These are phyloP conservation scores for Macaca nemestrina DNA, from an alignment of 2,113 vertebrate genomes.

Conservation along the genomic window DNA sequence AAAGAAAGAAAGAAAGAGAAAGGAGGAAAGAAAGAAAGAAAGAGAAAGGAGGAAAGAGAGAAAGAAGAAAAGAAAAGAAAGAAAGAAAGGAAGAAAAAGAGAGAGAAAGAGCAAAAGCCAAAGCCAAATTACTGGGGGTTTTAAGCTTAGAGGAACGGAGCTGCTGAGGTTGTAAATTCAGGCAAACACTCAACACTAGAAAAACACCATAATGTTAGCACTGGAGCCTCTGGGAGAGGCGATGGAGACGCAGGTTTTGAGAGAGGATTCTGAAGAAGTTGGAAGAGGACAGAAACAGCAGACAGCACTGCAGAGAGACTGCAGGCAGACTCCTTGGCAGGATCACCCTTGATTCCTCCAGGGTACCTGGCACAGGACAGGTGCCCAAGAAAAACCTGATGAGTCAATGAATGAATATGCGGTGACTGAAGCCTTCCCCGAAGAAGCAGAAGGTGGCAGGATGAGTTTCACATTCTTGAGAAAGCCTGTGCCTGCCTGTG, in stretches of 20 bases:
- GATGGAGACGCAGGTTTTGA: neutral
- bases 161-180: neutral
- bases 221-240: neutral
- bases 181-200: slow-evolving; percentile 25
- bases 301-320: neutral
- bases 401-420: neutral
- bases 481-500: slow-evolving; percentile 28
- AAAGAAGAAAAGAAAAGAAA: no score
- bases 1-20: no score
- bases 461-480: neutral
- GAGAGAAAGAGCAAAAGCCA: no score
- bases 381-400: neutral
- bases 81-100: no score
- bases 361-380: neutral
- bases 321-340: neutral
- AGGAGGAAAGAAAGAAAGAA: no score
- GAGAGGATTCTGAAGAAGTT: neutral
- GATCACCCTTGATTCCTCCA: neutral
- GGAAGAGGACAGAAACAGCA: neutral
- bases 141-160: neutral
- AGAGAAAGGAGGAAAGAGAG: fast-evolving
- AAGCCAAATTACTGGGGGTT: neutral
- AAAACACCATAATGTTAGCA: neutral
- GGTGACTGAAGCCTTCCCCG: neutral
- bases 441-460: neutral